These are phyloP conservation scores for Neosilurus hyrtlii DNA, from an alignment of 2,797 vertebrate genomes.

Conservation along the genomic window DNA sequence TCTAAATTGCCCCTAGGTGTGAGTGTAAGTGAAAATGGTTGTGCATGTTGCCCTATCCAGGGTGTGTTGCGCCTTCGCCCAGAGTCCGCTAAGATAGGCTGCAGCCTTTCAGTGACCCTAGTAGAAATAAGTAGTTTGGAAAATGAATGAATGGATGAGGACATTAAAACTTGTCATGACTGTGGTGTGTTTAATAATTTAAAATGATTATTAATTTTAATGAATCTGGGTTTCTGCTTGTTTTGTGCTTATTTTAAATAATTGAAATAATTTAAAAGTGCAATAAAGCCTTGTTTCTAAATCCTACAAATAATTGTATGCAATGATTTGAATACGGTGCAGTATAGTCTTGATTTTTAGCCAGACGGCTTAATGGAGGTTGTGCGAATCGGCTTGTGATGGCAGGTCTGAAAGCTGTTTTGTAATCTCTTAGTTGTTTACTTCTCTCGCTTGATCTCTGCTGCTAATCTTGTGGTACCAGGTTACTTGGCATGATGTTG, in stretches of 20 bases:
- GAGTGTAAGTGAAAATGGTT: too few relatives aligned
- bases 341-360: not conserved
- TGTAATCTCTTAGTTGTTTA: constrained; percentile 17
- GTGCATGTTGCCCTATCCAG: too few relatives aligned
- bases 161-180: not conserved
- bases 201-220: not conserved
- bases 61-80: too few relatives aligned
- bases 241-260: not conserved
- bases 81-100: too few relatives aligned
- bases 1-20: too few relatives aligned
- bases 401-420: not conserved
- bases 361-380: not conserved
- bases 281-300: not conserved
- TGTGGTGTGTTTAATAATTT: not conserved
- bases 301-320: not conserved
- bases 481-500: constrained; percentile 55
- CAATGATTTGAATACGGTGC: not conserved
- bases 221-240: not conserved
- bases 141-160: too few relatives aligned
- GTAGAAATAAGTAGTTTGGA: too few relatives aligned
- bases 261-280: not conserved
- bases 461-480: constrained; percentile 49
- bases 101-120: too few relatives aligned
- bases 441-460: constrained; percentile 49
- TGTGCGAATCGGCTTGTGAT: not conserved